phyloP scores from a whole-genome alignment of 2,113 vertebrate genomes.

The Mola mola region DNA sequence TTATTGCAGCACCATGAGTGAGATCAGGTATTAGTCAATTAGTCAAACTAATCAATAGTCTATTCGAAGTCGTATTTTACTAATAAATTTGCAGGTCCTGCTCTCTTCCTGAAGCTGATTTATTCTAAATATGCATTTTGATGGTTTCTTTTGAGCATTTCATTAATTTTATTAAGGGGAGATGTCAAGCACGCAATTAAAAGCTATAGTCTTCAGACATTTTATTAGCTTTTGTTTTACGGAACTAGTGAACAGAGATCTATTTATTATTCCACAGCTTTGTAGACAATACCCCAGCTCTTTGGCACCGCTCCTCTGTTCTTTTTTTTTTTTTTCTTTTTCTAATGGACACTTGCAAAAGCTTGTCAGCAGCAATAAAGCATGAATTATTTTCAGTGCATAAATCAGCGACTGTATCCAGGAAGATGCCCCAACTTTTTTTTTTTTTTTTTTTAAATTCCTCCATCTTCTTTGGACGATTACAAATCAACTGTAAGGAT shows the following conservation, averaged over 20 bases:
- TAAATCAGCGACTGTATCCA: not conserved
- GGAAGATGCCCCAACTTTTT: not conserved
- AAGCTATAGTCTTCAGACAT: slow-evolving; percentile 14
- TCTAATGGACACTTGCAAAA: slow-evolving; percentile 42
- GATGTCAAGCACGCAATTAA: slow-evolving; percentile 10
- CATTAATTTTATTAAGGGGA: not conserved
- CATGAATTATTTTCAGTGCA: not conserved
- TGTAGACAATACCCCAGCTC: slow-evolving; percentile 53
- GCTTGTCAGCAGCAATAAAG: slow-evolving; percentile 36
- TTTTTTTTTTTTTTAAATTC: not conserved
- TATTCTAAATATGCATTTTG: slow-evolving; percentile 4
- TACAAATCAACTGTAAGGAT: slow-evolving; percentile 5
- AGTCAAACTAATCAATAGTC: slow-evolving; percentile 64
- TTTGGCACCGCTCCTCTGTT: slow-evolving; percentile 17
- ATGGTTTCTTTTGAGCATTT: not conserved
- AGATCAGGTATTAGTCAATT: slow-evolving; percentile 42
- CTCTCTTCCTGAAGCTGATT: not conserved
- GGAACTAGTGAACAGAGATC: slow-evolving; percentile 23
- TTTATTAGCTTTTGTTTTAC: slow-evolving; percentile 32
- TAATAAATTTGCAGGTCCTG: slow-evolving; percentile 30
- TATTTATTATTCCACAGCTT: slow-evolving; percentile 43
- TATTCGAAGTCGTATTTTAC: slow-evolving; percentile 66
- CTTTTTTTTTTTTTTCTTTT: slow-evolving; percentile 35
- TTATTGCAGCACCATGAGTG: slow-evolving; percentile 43
- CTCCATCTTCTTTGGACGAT: no score